These are phyloP conservation scores for Tetragnatha versicolor DNA, from an alignment of 1,140 invertebrate genomes.

Conservation along the genomic window DNA sequence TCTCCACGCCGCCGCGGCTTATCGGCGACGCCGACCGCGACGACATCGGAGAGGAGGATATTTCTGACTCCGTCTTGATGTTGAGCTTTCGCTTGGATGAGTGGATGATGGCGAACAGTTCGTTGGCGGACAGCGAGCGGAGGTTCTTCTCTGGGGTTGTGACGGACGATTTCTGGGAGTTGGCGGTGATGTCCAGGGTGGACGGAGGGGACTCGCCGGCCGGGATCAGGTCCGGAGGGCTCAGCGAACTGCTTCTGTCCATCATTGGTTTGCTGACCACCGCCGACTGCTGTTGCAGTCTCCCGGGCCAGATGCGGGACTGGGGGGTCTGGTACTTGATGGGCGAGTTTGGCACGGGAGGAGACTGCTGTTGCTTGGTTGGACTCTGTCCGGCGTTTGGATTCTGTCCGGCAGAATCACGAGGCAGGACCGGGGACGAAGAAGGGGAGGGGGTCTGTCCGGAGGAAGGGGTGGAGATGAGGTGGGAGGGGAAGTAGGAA, in stretches of 20 bases:
- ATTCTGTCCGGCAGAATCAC: conserved; percentile 7
- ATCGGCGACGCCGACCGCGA: conserved; percentile 52
- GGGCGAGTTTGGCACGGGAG: not conserved
- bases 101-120: conserved; percentile 59
- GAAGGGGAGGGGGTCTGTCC: not conserved
- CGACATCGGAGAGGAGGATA: conserved; percentile 52
- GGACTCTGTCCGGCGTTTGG: conserved; percentile 2
- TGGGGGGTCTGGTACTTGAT: not conserved
- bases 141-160: not conserved
- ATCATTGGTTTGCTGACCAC: not conserved
- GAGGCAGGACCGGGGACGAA: not conserved
- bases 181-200: conserved; percentile 42
- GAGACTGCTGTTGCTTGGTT: not conserved
- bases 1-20: conserved; percentile 19
- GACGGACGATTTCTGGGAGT: not conserved
- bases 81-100: conserved; percentile 59
- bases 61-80: conserved; percentile 57
- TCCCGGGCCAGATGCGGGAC: not conserved
- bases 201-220: conserved; percentile 31
- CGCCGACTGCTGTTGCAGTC: not conserved
- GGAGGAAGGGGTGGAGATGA: conserved; percentile 12
- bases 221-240: conserved; percentile 47
- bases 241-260: not conserved
- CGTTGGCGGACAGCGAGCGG: conserved; percentile 56
- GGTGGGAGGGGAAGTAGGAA: conserved; percentile 47